Evolutionary conservation across 2,888 invertebrate genomes (phyloP).

Genomic region (Oligia fasciuncula): DNA sequence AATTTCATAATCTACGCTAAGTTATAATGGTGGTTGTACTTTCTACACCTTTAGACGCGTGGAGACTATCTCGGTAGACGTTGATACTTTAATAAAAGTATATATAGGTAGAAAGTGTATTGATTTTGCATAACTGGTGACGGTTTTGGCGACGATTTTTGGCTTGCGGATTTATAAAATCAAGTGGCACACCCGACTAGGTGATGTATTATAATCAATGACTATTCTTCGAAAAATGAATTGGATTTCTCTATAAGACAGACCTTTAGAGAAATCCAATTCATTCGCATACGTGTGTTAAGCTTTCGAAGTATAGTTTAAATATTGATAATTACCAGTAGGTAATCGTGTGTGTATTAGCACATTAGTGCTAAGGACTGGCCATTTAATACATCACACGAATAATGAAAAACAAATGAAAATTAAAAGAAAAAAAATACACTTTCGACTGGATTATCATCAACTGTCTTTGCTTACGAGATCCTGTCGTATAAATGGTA

Average conservation of each 20-base stretch:
- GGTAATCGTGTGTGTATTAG: too few relatives aligned
- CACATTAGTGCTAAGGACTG: not conserved
- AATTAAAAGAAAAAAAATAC: not conserved
- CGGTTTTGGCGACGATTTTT: not conserved
- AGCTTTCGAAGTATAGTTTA: not conserved
- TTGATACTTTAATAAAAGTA: conserved; percentile 41
- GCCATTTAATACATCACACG: not conserved
- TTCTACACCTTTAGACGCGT: conserved; percentile 51
- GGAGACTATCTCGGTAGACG: conserved; percentile 47
- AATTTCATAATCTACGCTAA: conserved; percentile 46
- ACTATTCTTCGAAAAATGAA: not conserved
- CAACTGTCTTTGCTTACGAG: not conserved
- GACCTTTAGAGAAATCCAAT: not conserved
- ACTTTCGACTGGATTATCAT: not conserved
- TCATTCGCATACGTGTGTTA: not conserved
- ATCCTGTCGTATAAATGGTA: too few relatives aligned
- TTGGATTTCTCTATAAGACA: conserved; percentile 1
- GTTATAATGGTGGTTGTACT: conserved; percentile 45
- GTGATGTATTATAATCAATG: conserved; percentile 2
- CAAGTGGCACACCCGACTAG: not conserved
- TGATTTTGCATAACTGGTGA: conserved; percentile 21
- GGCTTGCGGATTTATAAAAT: conserved; percentile 11
- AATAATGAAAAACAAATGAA: not conserved
- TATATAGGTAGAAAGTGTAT: conserved; percentile 50
- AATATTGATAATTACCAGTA: not conserved